phyloP scores from a whole-genome alignment of 2,888 invertebrate genomes.

The Hydroisotoma schaefferi region DNA sequence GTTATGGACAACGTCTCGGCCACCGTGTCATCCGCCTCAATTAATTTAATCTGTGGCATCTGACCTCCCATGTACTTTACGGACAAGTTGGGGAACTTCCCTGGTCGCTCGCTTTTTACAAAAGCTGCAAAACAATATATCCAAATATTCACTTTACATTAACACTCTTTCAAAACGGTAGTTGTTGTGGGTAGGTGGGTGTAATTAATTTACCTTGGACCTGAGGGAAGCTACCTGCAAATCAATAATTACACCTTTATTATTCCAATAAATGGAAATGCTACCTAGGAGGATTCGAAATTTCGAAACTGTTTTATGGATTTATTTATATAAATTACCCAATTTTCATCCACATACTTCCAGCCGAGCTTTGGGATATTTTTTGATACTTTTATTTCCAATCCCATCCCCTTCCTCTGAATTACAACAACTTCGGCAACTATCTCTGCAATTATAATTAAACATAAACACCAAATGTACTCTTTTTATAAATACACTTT shows the following conservation, averaged over 20 bases:
- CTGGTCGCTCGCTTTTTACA: slow-evolving; percentile 85
- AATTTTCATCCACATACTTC: slow-evolving; percentile 99
- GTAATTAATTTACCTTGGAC: slow-evolving; percentile 33
- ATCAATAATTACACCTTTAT: too few species aligned
- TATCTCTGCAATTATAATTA: slow-evolving; percentile 44
- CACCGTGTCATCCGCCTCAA: slow-evolving; percentile 26
- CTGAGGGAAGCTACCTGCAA: slow-evolving; percentile 93
- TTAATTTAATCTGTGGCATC: slow-evolving; percentile 86
- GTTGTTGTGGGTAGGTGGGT: too few species aligned
- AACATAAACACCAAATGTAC: background rate
- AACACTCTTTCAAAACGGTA: slow-evolving; percentile 5
- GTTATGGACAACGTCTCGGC: slow-evolving; percentile 71
- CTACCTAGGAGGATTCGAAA: too few species aligned
- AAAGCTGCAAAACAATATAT: slow-evolving; percentile 66
- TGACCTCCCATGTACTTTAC: slow-evolving; percentile 90
- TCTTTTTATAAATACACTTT: slow-evolving; percentile 17
- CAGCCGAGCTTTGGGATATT: slow-evolving; percentile 84
- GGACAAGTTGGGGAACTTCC: slow-evolving; percentile 84
- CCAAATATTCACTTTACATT: background rate
- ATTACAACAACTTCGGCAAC: slow-evolving; percentile 35
- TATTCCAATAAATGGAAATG: too few species aligned
- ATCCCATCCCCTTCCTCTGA: slow-evolving; percentile 50
- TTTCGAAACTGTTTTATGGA: too few species aligned
- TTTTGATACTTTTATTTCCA: slow-evolving; percentile 59
- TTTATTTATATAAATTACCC: too few species aligned